Conservation (phyloP, 2,113 vertebrate species). For the Lampris incognitus region DNA sequence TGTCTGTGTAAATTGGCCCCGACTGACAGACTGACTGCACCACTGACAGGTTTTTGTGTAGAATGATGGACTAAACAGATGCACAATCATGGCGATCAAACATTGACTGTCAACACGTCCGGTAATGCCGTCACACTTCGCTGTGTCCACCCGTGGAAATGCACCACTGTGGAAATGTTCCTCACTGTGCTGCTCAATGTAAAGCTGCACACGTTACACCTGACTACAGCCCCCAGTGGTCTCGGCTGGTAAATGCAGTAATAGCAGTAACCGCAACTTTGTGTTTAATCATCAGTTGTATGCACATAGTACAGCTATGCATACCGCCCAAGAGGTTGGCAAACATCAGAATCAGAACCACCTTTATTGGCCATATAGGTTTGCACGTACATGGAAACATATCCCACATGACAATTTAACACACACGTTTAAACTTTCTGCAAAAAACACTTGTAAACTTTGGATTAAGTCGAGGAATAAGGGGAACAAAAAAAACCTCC, state of each 20-base stretch:
- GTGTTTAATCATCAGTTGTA: background rate
- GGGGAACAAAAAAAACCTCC: background rate
- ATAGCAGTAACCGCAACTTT: background rate
- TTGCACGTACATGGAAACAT: too few species aligned
- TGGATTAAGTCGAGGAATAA: background rate
- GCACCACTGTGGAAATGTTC: background rate
- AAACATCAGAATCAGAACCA: background rate
- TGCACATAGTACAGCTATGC: background rate
- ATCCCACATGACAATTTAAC: too few species aligned
- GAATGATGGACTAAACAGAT: slow-evolving; percentile 3
- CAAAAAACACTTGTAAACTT: background rate
- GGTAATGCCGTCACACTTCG: background rate
- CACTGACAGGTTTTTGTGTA: background rate
- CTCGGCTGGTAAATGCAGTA: too few species aligned
- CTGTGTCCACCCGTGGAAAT: background rate
- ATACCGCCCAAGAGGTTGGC: background rate
- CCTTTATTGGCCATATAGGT: too few species aligned
- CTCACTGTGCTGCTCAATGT: background rate
- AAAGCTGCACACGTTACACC: too few species aligned
- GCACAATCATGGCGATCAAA: background rate
- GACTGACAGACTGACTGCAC: background rate
- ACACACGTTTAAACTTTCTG: background rate
- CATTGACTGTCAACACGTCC: background rate
- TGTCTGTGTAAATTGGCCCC: background rate
- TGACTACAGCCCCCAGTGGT: too few species aligned